Evolutionary conservation across 2,888 invertebrate genomes (phyloP), one percentile per base, ranked within the genome.

Genomic region (Lysandra coridon): DNA sequence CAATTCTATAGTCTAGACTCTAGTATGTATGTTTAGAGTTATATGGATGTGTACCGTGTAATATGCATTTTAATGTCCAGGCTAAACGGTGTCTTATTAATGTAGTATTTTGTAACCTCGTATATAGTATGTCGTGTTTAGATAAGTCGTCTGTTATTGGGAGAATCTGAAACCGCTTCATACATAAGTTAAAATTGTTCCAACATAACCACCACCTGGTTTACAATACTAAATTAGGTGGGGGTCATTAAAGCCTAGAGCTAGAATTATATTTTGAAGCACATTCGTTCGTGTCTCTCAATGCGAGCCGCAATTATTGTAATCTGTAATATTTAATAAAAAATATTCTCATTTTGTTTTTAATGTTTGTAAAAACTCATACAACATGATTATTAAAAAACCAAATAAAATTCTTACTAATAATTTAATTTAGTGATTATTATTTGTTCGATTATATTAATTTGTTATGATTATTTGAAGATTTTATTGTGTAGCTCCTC

Each of bases 31-130:
- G 90, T 85, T 84, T 89, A 84, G 83, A 82, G 74, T 80, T 80
- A 81, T 85, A 83, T 80, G 83, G 82, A 83, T 82, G 81, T 80
- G 79, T 81, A 80, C 53, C 33, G 53, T 57, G 76, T 76, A 76
- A 76, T 49, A 76, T 76, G 76, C 76, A 76, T 76, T 76, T 76
- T 53, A 57, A 53, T 76, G 76, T 76, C 33, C 76, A 57, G 88
- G 87, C 87, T 87, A 88, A 84, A 79, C 83, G 82, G 89, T 89
- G 89, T 88, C 89, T 89, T 89, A 89, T 87, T 88, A 88, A 86
- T 84, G 80, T 85, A 79, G 79, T 74, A 60, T 79, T 60, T 76
- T 76, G 76, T 76, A 76, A 57, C 53, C 76, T 76, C 74, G 60
- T 79, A 62, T 75, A 74, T 33, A 23, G 44, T 79, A 44, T 79